Percentiles rank a stretch among this genome's conserved stretches.
phyloP scores from a whole-genome alignment of 1,140 invertebrate species.

The Scaptomyza hsui region DNA sequence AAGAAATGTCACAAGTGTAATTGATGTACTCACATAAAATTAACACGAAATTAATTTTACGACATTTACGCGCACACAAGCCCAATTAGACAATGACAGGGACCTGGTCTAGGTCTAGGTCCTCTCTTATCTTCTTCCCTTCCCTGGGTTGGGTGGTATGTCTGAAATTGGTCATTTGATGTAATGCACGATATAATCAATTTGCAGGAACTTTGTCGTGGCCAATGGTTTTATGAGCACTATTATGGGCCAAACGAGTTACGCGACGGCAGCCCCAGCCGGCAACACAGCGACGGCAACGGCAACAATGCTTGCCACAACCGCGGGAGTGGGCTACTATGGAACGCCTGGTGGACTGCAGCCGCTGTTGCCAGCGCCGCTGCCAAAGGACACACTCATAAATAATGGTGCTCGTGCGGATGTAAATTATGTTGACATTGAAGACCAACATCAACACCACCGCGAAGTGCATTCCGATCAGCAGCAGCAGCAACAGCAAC shows the following conservation, averaged over 20 bases:
- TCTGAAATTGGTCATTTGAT: conserved; percentile 46
- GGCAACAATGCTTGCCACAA: conserved; percentile 5
- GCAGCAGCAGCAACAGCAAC: conserved; percentile 18
- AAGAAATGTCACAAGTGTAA: conserved; percentile 70
- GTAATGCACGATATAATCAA: conserved; percentile 64
- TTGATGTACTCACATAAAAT: conserved; percentile 80
- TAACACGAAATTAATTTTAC: conserved; percentile 83
- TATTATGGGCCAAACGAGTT: conserved; percentile 74
- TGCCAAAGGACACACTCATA: conserved; percentile 45
- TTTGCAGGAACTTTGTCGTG: conserved; percentile 84
- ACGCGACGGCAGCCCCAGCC: conserved; percentile 28
- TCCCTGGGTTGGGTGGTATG: not conserved
- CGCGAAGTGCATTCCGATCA: conserved; percentile 2
- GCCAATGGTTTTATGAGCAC: conserved; percentile 84
- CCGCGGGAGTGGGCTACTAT: conserved; percentile 58
- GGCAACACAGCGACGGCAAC: conserved; percentile 4
- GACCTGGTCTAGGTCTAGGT: not conserved
- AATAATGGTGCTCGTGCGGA: conserved; percentile 37
- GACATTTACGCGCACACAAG: conserved; percentile 75
- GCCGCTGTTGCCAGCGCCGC: conserved; percentile 17
- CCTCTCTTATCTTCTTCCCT: not conserved
- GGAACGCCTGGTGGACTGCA: conserved; percentile 28
- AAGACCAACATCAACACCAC: conserved; percentile 37
- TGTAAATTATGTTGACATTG: conserved; percentile 53
- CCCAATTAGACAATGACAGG: conserved; percentile 62